Conservation (phyloP, 2,888 invertebrate genomes). For the Lepidocyrtinus sp. region DNA sequence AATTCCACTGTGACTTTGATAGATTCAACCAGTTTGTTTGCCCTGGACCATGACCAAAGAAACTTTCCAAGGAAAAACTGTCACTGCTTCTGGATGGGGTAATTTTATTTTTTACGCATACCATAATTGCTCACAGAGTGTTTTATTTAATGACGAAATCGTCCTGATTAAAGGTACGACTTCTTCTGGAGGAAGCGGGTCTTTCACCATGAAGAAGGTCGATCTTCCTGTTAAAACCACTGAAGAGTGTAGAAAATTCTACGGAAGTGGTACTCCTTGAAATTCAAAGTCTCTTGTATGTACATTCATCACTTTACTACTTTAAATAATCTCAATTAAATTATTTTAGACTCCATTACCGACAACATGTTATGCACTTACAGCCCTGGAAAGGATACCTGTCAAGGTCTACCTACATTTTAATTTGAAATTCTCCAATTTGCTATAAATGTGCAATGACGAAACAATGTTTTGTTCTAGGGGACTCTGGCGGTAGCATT, state of each 20-base stretch:
- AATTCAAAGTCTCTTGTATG: too few species aligned
- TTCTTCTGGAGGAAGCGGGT: conserved; percentile 48
- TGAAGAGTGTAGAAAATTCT: conserved; percentile 52
- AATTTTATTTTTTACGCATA: not conserved
- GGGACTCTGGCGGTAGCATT: conserved; percentile 68
- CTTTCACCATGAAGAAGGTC: conserved; percentile 55
- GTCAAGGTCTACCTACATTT: conserved; percentile 52
- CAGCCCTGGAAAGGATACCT: conserved; percentile 58
- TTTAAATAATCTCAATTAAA: too few species aligned
- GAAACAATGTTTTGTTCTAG: conserved; percentile 20
- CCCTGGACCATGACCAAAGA: conserved; percentile 49
- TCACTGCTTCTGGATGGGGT: conserved; percentile 61
- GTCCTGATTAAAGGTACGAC: conserved; percentile 27
- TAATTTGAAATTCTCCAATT: not conserved
- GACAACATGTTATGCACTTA: conserved; percentile 65
- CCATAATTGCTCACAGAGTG: too few species aligned
- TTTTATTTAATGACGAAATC: not conserved
- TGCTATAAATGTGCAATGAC: not conserved
- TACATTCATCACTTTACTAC: too few species aligned
- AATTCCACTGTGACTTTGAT: too few species aligned
- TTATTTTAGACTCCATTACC: conserved; percentile 7
- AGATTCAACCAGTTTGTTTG: conserved; percentile 61
- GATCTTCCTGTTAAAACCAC: conserved; percentile 60
- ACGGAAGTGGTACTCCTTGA: too few species aligned
- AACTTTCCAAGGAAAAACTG: conserved; percentile 49